These are phyloP conservation scores for Dermolepida albohirtum DNA, from an alignment of 2,888 invertebrate genomes.

Conservation along the genomic window DNA sequence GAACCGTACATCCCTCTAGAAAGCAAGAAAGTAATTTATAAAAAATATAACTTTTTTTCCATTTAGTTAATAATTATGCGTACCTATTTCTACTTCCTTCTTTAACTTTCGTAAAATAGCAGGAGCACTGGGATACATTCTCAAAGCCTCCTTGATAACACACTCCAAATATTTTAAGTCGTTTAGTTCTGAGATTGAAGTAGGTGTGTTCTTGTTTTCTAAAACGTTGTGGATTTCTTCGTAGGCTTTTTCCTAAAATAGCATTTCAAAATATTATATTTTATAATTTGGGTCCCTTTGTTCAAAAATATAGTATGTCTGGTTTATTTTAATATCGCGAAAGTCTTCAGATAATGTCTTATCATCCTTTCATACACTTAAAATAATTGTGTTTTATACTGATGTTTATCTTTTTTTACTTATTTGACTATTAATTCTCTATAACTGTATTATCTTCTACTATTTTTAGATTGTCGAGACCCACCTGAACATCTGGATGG, in stretches of 20 bases:
- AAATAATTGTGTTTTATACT: no score
- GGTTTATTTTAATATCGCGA: no score
- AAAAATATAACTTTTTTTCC: neutral
- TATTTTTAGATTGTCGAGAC: slow-evolving; percentile 41
- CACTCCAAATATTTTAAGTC: slow-evolving; percentile 59
- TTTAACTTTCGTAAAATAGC: slow-evolving; percentile 53
- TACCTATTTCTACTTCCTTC: slow-evolving; percentile 55
- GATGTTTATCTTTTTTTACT: no score
- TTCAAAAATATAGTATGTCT: no score
- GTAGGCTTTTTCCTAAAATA: slow-evolving; percentile 56
- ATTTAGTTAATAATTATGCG: slow-evolving; percentile 19
- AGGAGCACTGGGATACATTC: slow-evolving; percentile 58
- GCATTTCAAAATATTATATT: no score
- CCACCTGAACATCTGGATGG: slow-evolving; percentile 58
- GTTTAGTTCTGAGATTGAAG: slow-evolving; percentile 48
- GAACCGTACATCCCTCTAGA: slow-evolving; percentile 45
- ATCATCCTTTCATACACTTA: no score
- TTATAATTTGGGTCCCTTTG: no score
- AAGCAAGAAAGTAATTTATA: neutral
- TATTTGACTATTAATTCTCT: no score
- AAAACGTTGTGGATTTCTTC: slow-evolving; percentile 57
- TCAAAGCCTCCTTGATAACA: slow-evolving; percentile 57
- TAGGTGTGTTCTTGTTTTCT: slow-evolving; percentile 45
- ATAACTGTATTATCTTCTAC: no score
- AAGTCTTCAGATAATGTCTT: no score